A percentile compares a stretch with the other conserved stretches of the same genome.
Evolutionary conservation across 2,113 vertebrate species (phyloP).

Genomic region (Amphiprion percula): DNA sequence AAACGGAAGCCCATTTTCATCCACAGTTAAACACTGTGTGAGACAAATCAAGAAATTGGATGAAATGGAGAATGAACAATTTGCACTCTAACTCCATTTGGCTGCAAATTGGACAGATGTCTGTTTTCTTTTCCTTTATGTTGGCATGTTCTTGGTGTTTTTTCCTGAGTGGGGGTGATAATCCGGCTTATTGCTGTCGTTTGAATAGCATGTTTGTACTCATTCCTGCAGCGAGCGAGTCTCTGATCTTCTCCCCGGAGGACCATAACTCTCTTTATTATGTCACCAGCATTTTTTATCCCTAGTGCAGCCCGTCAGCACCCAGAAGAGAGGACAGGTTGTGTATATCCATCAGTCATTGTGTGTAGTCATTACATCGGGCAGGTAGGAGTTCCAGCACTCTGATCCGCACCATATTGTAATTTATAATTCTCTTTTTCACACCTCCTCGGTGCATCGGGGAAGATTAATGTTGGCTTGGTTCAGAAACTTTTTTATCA

Average conservation of each 20-base stretch:
- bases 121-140: slow-evolving; percentile 25
- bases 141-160: background rate
- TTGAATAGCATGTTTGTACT: slow-evolving; percentile 46
- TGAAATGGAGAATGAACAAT: slow-evolving; percentile 40
- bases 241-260: slow-evolving; percentile 51
- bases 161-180: slow-evolving; percentile 7
- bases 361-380: slow-evolving; percentile 58
- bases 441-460: slow-evolving; percentile 4
- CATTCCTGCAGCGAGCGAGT: slow-evolving; percentile 37
- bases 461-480: slow-evolving; percentile 40
- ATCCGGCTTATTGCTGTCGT: slow-evolving; percentile 60
- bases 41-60: slow-evolving; percentile 49
- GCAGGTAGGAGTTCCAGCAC: slow-evolving; percentile 51
- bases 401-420: slow-evolving; percentile 54
- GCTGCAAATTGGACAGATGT: slow-evolving; percentile 51
- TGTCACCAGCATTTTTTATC: slow-evolving; percentile 65
- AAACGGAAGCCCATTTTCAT: slow-evolving; percentile 12
- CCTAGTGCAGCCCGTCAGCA: slow-evolving; percentile 54
- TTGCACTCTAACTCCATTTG: slow-evolving; percentile 27
- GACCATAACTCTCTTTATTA: slow-evolving; percentile 63
- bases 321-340: slow-evolving; percentile 50
- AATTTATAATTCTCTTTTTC: slow-evolving; percentile 46
- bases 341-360: slow-evolving; percentile 65
- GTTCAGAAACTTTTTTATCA: slow-evolving; percentile 23
- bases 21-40: slow-evolving; percentile 18